Evolutionary conservation across 2,888 invertebrate species (phyloP), one percentile per base, ranked within the genome.

Genomic region (Drosophila imparisetae): DNA sequence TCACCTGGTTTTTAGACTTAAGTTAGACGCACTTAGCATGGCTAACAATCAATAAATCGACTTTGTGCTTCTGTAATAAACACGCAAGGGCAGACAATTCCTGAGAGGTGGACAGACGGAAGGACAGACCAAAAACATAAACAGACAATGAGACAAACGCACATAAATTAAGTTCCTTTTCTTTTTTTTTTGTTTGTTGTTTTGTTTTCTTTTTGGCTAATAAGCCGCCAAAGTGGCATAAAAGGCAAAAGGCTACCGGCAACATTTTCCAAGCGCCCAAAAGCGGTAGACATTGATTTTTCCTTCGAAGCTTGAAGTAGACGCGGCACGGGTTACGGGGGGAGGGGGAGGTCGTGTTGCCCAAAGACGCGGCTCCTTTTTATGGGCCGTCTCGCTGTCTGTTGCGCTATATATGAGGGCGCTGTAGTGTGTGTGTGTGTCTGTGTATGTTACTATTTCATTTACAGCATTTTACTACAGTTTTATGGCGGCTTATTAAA

Each of bases 401-500:
- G 66, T 13, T 42, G 21, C 13, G 54, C n/a, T 45, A 53, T 62
- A 64, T 72, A 27, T 53, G 29, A 52, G 45, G 30, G 10, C 32
- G 32, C 32, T 32, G 32, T n/a, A n/a, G 38, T 40, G 57, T 65
- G 42, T 61, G 54, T 55, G 45, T 59, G 40, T 66, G 49, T 42
- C 29, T 75, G 59, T 72, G 65, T 72, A 55, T 66, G 70, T 61
- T 76, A 84, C 88, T 90, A 88, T 90, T 87, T 90, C 90, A 87
- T 89, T 87, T 87, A 85, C 88, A 80, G 83, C 86, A 82, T 85
- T 85, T 89, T 90, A 81, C 90, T 89, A 91, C 86, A 86, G 84
- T 89, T 89, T 91, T 89, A 90, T 91, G 89, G 89, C 63, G 71
- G 90, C 91, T 89, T 89, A 89, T 91, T 89, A 89, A 89, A 82